A percentile compares a stretch with the other conserved stretches of the same genome.
phyloP scores from a whole-genome alignment of 2,888 invertebrate genomes.

The Hypsopygia costalis region DNA sequence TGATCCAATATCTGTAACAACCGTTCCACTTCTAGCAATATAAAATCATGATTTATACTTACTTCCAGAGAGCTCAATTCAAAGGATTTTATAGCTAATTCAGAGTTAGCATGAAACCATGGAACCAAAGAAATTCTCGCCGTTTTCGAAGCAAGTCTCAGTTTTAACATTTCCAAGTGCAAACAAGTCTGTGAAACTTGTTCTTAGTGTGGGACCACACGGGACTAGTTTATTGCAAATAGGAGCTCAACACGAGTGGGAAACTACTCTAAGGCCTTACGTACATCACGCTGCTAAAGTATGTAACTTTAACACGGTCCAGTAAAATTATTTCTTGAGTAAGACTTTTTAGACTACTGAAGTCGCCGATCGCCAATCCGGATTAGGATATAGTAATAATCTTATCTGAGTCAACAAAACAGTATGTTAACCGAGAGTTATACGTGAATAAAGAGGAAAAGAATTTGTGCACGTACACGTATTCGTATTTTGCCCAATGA shows the following conservation, averaged over 20 bases:
- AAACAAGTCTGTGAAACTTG: constrained; percentile 58
- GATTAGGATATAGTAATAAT: too few species aligned
- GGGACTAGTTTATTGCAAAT: constrained; percentile 67
- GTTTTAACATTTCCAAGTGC: constrained; percentile 58
- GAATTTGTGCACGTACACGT: too few species aligned
- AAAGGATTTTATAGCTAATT: constrained; percentile 39
- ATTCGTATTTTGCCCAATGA: too few species aligned
- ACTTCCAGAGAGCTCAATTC: constrained; percentile 1
- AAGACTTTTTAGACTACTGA: too few species aligned
- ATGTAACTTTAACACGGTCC: background rate
- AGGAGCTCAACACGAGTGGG: constrained; percentile 42
- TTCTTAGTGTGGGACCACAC: constrained; percentile 45
- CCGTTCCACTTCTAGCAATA: too few species aligned
- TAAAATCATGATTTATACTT: too few species aligned
- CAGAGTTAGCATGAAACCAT: constrained; percentile 36
- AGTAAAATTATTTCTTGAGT: too few species aligned
- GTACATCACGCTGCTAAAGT: background rate
- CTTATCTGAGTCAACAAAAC: too few species aligned
- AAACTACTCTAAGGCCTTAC: constrained; percentile 25
- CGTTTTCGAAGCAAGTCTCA: constrained; percentile 44
- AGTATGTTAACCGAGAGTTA: too few species aligned
- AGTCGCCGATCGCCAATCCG: too few species aligned
- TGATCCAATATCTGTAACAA: too few species aligned
- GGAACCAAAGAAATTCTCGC: constrained; percentile 41
- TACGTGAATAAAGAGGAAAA: too few species aligned